Conservation (phyloP, 2,888 invertebrate species). For the Tromatobia lineatoria region DNA sequence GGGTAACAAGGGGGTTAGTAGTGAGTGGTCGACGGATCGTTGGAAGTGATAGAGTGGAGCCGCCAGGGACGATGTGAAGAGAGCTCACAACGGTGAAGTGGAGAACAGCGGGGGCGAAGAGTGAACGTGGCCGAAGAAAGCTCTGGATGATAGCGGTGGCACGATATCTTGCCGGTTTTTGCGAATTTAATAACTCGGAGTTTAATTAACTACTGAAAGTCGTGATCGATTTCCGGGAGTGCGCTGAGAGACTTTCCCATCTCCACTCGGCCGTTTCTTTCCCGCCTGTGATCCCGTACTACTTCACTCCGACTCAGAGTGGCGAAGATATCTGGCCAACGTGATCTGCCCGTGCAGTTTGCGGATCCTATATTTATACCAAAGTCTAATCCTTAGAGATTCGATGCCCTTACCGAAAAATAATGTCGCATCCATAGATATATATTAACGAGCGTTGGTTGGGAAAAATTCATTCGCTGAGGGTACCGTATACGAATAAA, state of each 20-base stretch:
- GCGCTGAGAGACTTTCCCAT: constrained; percentile 56
- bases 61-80: constrained; percentile 60
- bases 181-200: constrained; percentile 83
- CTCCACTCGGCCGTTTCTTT: constrained; percentile 47
- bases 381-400: constrained; percentile 65
- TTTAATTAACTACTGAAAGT: constrained; percentile 83
- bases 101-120: constrained; percentile 43
- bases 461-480: constrained; percentile 33
- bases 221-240: constrained; percentile 80
- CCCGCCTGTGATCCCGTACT: constrained; percentile 8
- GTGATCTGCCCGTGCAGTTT: constrained; percentile 40
- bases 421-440: constrained; percentile 23
- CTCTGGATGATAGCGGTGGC: constrained; percentile 63
- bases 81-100: constrained; percentile 47
- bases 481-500: constrained; percentile 22
- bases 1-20: constrained; percentile 43
- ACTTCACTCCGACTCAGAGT: constrained; percentile 46
- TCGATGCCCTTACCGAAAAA: constrained; percentile 58
- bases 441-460: neutral
- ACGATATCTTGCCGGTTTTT: constrained; percentile 77
- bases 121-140: constrained; percentile 58
- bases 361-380: constrained; percentile 16
- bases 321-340: constrained; percentile 28
- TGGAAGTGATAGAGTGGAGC: constrained; percentile 58
- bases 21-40: constrained; percentile 47